Evolutionary conservation across 2,113 vertebrate species (phyloP), one percentile per base, ranked within the genome.

Genomic region (Dromas ardeola): DNA sequence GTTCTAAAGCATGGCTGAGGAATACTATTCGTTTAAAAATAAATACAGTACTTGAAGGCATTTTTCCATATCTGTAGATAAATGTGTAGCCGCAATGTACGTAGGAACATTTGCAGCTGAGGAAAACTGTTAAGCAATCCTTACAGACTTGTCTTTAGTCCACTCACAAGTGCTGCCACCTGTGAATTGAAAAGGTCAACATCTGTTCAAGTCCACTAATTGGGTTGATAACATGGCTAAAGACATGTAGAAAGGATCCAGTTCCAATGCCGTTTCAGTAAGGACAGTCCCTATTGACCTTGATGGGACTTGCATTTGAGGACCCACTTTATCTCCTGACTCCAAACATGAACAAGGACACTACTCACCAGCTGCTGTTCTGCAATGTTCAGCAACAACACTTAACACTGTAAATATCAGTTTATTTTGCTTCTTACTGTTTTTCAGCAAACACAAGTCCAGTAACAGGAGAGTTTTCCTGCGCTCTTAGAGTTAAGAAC

Each of bases 11-110:
- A n/a, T 40, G 10, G 12, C 14, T 80, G 47, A 89, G 19, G 34
- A 91, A 71, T 74, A 18, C 27, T 78, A 5, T 86, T 93, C n/a
- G 27, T 29, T 86, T 74, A 71, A 72, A 92, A 93, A 92, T 67
- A 79, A 61, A 49, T 59, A 36, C 0, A 0, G 30, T 62, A 67
- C 16, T 66, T 81, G 47, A 76, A 82, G 52, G 30, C 40, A 71
- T 93, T 91, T 90, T 92, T 88, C 74, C 22, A 20, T 86, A 38
- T 45, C 15, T 20, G 7, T n/a, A 47, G 36, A 27, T 12, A n/a
- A 81, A 81, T 0, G 0, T 11, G 20, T 90, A 87, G 42, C 38
- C 49, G 12, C 15, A 61, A 15, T 15, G 13, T 56, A 71, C 9
- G 12, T 9, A 34, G 26, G 22, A 58, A 77, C 40, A 53, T 56